A percentile compares a stretch with the other conserved stretches of the same genome.
Conservation (phyloP, 2,888 invertebrate species). For the Protonemura montana region DNA sequence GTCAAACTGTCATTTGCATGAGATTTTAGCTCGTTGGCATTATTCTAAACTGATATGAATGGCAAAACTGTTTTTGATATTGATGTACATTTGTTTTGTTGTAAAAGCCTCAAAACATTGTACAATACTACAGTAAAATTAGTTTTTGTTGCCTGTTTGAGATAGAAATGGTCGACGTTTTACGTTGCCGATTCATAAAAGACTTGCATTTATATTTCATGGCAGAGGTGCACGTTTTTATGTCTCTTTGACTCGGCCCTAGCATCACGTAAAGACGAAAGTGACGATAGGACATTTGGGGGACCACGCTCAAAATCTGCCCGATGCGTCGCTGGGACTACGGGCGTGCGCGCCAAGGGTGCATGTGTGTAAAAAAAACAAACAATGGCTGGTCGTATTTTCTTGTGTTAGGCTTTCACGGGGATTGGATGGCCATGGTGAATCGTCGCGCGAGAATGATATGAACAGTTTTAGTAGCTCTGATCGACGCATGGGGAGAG, state of each 20-base stretch:
- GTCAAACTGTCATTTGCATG: not conserved
- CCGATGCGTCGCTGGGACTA: too few relatives aligned
- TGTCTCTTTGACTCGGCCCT: not conserved
- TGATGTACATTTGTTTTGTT: too few relatives aligned
- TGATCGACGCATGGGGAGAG: not conserved
- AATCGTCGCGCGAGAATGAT: not conserved
- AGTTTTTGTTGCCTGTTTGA: not conserved
- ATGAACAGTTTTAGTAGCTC: not conserved
- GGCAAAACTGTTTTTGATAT: not conserved
- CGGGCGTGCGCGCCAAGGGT: not conserved
- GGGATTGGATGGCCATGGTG: not conserved
- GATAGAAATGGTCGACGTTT: not conserved
- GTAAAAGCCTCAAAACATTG: too few relatives aligned
- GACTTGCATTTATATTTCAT: not conserved
- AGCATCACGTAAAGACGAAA: not conserved
- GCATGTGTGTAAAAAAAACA: not conserved
- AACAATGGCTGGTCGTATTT: not conserved
- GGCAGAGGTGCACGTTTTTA: not conserved
- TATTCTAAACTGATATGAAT: not conserved
- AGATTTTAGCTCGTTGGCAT: not conserved
- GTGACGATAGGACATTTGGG: not conserved
- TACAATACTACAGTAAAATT: not conserved
- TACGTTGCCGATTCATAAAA: not conserved
- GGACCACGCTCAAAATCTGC: too few relatives aligned
- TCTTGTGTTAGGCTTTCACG: not conserved